Base-by-base conservation (phyloP, 1,140 invertebrate genomes). In the Druon quercuslanigerum region DNA sequence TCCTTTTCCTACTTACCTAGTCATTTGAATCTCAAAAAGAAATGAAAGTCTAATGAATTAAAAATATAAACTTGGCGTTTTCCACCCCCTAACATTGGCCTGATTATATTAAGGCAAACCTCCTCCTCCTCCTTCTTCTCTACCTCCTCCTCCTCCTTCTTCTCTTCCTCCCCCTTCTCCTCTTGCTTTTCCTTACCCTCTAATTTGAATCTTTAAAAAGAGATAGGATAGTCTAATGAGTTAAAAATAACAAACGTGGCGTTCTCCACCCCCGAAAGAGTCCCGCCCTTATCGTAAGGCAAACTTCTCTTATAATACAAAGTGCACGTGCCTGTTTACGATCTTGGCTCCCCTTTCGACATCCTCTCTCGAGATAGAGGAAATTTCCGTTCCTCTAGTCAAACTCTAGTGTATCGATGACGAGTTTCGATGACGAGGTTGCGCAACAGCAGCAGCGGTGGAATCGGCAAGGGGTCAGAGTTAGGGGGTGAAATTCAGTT, bases 381-480 rank as follows among this genome's bases (percentile, higher is more conserved):
- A 51, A 25, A 75, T n/a, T 80, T 51, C 51, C 40, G 52, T 71
- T 57, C 52, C 33, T 50, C 52, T 74, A 12, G 16, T 73, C n/a
- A 6, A 13, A 11, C 6, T 50, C 46, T 51, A 25, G 14, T n/a
- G 66, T 19, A 50, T 46, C 56, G 71, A 66, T 50, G 70, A 40
- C 66, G 56, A 25, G 13, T 57, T 46, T 50, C 71, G 56, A 76
- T 52, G 60, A 72, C 57, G 57, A 40, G 60, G 25, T 66, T 66
- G 25, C 60, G 60, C 25, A 66, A 66, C 25, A 16, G 83, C 25
- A 33, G 25, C 4, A 33, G 25, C 25, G 5, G 25, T 4, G 76
- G 86, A 88, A 86, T 87, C 84, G 82, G 73, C 82, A 84, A 83
- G 85, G 86, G 84, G 77, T 71, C 56, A 73, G 72, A 82, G 76